These are phyloP conservation scores for Agrotis ipsilon DNA, from an alignment of 2,888 invertebrate species.

Conservation along the genomic window DNA sequence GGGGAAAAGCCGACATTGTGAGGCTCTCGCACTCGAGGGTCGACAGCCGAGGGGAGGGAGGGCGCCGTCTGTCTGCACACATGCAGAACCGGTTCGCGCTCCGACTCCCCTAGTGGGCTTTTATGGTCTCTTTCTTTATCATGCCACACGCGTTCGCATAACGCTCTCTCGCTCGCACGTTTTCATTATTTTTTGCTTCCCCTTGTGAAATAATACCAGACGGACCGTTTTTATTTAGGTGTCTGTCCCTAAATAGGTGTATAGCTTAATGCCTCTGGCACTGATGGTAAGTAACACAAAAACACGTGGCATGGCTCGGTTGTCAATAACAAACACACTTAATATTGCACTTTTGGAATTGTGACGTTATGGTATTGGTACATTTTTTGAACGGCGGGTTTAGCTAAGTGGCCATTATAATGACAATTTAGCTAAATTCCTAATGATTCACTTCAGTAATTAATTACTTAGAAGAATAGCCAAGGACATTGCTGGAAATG, in stretches of 20 bases:
- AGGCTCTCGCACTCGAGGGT: constrained; percentile 86
- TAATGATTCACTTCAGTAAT: too few relatives aligned
- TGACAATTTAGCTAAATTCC: too few relatives aligned
- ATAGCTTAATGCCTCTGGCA: constrained; percentile 69
- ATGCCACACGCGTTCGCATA: constrained; percentile 85
- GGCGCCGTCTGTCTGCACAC: constrained; percentile 88
- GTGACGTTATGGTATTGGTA: constrained; percentile 21
- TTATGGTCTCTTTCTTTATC: constrained; percentile 82
- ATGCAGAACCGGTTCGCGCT: constrained; percentile 90
- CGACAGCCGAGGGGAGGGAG: constrained; percentile 87
- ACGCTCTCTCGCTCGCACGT: constrained; percentile 84
- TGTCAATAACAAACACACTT: constrained; percentile 68
- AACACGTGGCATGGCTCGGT: constrained; percentile 72
- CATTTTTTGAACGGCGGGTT: background rate
- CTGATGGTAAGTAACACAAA: constrained; percentile 78
- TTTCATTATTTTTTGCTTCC: constrained; percentile 90
- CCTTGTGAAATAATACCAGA: constrained; percentile 88
- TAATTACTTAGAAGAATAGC: too few relatives aligned
- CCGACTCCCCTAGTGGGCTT: constrained; percentile 87
- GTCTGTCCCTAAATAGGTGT: constrained; percentile 80
- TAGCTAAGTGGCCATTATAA: too few relatives aligned
- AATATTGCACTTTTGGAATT: constrained; percentile 38
- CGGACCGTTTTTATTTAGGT: constrained; percentile 86
- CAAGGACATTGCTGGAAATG: too few relatives aligned
- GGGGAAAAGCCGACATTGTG: constrained; percentile 86